A percentile compares a stretch with the other conserved stretches of the same genome.
Evolutionary conservation across 1,140 invertebrate species (phyloP).

Genomic region (Drosophila pachea): DNA sequence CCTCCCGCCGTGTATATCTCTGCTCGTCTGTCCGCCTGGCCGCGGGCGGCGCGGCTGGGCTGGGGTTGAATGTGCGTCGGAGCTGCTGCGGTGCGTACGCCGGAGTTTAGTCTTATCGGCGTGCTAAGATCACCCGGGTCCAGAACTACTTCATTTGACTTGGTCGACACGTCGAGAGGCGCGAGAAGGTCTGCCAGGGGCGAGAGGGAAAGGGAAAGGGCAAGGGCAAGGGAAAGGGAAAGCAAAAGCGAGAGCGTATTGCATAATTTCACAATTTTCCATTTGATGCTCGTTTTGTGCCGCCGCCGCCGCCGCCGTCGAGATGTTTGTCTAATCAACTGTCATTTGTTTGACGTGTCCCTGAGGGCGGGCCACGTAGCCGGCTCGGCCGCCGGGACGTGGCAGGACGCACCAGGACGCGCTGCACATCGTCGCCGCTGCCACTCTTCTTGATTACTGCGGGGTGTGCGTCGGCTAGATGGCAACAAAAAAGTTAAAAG

Average conservation of each 20-base stretch:
- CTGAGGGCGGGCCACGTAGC: slow-evolving; percentile 64
- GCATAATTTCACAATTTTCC: slow-evolving; percentile 79
- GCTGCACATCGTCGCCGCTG: slow-evolving; percentile 52
- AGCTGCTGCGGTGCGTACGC: slow-evolving; percentile 57
- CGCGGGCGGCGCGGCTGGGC: slow-evolving; percentile 17
- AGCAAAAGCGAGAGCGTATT: slow-evolving; percentile 75
- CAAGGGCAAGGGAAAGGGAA: slow-evolving; percentile 34
- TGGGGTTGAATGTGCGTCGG: slow-evolving; percentile 41
- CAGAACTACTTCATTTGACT: slow-evolving; percentile 76
- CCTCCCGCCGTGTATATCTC: slow-evolving; percentile 37
- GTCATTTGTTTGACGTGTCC: slow-evolving; percentile 79
- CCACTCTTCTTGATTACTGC: slow-evolving; percentile 73
- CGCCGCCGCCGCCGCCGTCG: slow-evolving; percentile 61
- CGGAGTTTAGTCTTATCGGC: slow-evolving; percentile 71
- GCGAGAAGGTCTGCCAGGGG: no score
- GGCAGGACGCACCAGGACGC: slow-evolving; percentile 40
- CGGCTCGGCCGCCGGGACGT: slow-evolving; percentile 24
- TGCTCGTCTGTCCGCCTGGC: slow-evolving; percentile 25
- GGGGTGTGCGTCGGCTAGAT: slow-evolving; percentile 29
- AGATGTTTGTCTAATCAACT: slow-evolving; percentile 79
- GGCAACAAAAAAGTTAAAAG: slow-evolving; percentile 70
- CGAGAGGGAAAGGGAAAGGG: background rate
- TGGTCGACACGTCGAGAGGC: background rate
- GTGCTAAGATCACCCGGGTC: slow-evolving; percentile 65
- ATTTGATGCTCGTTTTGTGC: slow-evolving; percentile 78